Evolutionary conservation across 2,888 invertebrate genomes (phyloP).

Genomic region (Frankliniella fusca): DNA sequence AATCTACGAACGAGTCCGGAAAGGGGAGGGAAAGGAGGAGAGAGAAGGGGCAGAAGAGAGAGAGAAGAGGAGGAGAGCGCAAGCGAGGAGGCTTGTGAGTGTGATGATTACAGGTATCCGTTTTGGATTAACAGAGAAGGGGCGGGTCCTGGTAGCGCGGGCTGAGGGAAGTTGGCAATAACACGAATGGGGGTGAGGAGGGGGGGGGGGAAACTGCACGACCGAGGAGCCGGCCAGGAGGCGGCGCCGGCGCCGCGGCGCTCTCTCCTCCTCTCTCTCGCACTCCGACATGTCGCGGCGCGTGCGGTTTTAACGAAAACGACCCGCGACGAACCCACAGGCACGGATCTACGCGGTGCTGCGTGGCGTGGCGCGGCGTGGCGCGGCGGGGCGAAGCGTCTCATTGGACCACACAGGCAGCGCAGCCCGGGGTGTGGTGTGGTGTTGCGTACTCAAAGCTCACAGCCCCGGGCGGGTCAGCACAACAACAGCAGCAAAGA

Average conservation of each 20-base stretch:
- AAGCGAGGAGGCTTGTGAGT: background rate
- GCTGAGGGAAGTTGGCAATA: background rate
- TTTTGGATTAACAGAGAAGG: no score
- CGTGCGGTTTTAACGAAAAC: constrained; percentile 13
- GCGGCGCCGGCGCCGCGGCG: background rate
- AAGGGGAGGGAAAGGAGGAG: background rate
- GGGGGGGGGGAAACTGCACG: background rate
- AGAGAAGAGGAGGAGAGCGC: background rate
- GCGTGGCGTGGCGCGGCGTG: background rate
- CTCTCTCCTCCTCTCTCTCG: constrained; percentile 12
- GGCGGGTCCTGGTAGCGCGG: background rate
- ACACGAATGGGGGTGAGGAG: no score
- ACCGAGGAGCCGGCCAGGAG: background rate
- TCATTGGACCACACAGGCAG: no score
- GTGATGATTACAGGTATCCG: background rate
- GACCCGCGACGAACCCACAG: background rate
- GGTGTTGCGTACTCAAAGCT: no score
- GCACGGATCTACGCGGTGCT: background rate
- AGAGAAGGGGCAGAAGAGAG: background rate
- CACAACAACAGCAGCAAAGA: no score
- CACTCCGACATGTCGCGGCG: background rate
- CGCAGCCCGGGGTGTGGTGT: no score
- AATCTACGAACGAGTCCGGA: no score
- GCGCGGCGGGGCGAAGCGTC: background rate
- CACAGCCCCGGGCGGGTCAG: no score